A percentile compares a stretch with the other conserved stretches of the same genome.
Conservation (phyloP, 2,797 vertebrate genomes). For the Neosilurus hyrtlii region DNA sequence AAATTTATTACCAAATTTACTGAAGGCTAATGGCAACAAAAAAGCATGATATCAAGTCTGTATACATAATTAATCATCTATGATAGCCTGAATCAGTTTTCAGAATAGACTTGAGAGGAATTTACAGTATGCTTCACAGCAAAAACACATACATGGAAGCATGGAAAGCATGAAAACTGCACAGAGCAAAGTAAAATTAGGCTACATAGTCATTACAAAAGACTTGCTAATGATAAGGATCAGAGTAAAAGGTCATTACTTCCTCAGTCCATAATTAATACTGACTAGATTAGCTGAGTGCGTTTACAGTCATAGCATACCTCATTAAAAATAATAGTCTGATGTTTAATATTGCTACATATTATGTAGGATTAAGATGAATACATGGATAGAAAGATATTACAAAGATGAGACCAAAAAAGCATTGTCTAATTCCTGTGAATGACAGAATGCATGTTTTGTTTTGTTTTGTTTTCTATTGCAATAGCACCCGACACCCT, state of each 20-base stretch:
- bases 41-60: neutral
- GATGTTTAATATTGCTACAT: neutral
- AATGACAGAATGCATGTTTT: too few species aligned
- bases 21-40: constrained; percentile 5
- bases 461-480: too few species aligned
- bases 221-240: neutral
- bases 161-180: neutral
- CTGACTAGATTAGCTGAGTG: constrained; percentile 2
- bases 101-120: neutral
- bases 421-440: too few species aligned
- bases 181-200: too few species aligned
- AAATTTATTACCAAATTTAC: neutral
- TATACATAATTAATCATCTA: neutral
- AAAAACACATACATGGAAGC: neutral
- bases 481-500: too few species aligned
- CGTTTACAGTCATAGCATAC: neutral
- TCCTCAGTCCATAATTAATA: constrained; percentile 1
- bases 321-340: neutral
- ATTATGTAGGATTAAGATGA: neutral
- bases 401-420: too few species aligned
- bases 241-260: constrained; percentile 23
- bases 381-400: neutral
- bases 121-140: too few species aligned
- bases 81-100: neutral
- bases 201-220: neutral